These are phyloP conservation scores for Ectropis grisescens DNA, from an alignment of 1,140 invertebrate genomes.

Conservation along the genomic window DNA sequence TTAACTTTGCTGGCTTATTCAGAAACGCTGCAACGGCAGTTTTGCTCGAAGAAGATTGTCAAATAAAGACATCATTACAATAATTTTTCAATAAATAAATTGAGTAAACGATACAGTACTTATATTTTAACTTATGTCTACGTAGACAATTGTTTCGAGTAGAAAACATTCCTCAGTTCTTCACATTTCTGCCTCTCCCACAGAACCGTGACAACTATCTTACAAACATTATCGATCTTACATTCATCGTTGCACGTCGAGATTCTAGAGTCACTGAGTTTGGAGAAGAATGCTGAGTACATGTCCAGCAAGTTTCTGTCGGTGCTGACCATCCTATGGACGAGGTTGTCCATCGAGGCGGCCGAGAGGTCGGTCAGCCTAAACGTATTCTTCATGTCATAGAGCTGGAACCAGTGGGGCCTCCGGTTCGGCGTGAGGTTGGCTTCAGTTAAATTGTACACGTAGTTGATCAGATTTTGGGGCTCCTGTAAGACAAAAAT, in stretches of 20 bases:
- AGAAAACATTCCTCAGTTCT: too few relatives aligned
- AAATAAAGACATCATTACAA: too few relatives aligned
- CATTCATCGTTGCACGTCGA: conserved; percentile 70
- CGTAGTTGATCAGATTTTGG: conserved; percentile 80
- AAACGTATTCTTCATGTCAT: conserved; percentile 77
- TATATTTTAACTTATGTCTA: too few relatives aligned
- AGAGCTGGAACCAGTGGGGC: conserved; percentile 78
- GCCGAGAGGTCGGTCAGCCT: conserved; percentile 65
- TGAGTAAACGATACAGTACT: too few relatives aligned
- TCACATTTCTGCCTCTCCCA: conserved; percentile 70
- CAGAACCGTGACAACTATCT: conserved; percentile 69
- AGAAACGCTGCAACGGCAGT: too few relatives aligned
- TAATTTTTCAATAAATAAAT: too few relatives aligned
- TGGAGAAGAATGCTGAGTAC: conserved; percentile 66
- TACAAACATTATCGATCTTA: conserved; percentile 71
- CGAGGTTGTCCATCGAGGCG: conserved; percentile 57
- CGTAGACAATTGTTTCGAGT: too few relatives aligned
- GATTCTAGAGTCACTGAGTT: conserved; percentile 70
- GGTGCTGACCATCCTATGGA: conserved; percentile 65
- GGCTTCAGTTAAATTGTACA: conserved; percentile 83
- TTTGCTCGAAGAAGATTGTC: too few relatives aligned
- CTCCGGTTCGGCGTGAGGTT: conserved; percentile 71
- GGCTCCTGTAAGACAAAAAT: conserved; percentile 72
- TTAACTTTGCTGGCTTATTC: too few relatives aligned
- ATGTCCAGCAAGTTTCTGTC: conserved; percentile 38